Evolutionary conservation across 2,888 invertebrate genomes (phyloP).

Genomic region (Antitype chi): DNA sequence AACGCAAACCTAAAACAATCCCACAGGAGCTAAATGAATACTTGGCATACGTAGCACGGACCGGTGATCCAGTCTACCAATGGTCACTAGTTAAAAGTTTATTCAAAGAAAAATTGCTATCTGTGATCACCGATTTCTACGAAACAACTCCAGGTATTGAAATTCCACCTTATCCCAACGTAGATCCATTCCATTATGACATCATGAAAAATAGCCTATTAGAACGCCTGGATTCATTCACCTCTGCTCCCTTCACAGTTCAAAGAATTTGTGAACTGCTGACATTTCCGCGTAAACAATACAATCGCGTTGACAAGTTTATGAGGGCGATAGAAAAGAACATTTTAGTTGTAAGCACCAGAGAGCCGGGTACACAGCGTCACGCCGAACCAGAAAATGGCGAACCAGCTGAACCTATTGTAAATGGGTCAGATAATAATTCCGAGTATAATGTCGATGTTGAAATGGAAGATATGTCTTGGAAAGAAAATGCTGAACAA

Average conservation of each 20-base stretch:
- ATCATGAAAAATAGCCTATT: constrained; percentile 95
- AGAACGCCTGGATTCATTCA: constrained; percentile 95
- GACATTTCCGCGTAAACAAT: constrained; percentile 97
- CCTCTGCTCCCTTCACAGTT: constrained; percentile 98
- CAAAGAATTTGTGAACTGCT: constrained; percentile 98
- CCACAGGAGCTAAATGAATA: constrained; percentile 97
- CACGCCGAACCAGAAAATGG: constrained; percentile 92
- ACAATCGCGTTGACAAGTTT: constrained; percentile 98
- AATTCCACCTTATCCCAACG: constrained; percentile 96
- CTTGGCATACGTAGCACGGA: constrained; percentile 96
- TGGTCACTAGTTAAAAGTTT: constrained; percentile 97
- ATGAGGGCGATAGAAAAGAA: constrained; percentile 99
- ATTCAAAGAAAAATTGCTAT: constrained; percentile 96
- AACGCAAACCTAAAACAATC: constrained; percentile 94
- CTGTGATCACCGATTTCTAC: constrained; percentile 96
- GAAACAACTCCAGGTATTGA: constrained; percentile 94
- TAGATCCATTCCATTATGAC: constrained; percentile 97
- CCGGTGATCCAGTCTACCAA: constrained; percentile 98
- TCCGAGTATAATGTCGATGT: constrained; percentile 90
- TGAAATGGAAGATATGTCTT: constrained; percentile 89
- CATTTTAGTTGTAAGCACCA: constrained; percentile 95
- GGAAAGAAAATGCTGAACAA: constrained; percentile 84
- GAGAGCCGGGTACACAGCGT: constrained; percentile 92
- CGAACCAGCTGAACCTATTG: constrained; percentile 91
- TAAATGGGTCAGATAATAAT: constrained; percentile 91